These are phyloP conservation scores for Tringa solitaria DNA, from an alignment of 2,113 vertebrate species.

Conservation along the genomic window DNA sequence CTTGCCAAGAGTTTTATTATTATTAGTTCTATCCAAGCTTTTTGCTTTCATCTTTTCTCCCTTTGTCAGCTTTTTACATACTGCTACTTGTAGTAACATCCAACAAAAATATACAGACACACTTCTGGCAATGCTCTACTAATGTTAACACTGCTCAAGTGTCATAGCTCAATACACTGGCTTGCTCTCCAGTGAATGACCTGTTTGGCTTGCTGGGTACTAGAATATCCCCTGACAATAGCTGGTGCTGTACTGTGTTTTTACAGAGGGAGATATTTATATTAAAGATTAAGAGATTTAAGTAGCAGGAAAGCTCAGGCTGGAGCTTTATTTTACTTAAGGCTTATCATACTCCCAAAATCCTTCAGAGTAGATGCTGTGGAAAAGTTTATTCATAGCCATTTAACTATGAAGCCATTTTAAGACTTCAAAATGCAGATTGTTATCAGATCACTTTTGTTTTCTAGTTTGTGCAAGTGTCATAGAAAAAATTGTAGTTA, in stretches of 20 bases:
- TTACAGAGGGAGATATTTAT: not conserved
- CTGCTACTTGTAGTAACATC: not conserved
- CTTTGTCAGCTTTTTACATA: conserved; percentile 28
- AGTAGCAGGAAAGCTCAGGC: not conserved
- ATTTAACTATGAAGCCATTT: not conserved
- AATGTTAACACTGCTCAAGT: not conserved
- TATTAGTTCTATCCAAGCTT: conserved; percentile 1
- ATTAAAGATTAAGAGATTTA: not conserved
- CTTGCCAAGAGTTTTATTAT: conserved; percentile 52
- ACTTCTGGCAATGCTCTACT: not conserved
- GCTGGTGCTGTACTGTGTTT: not conserved
- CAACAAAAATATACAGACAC: not conserved
- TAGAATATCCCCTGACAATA: not conserved
- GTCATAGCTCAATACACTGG: not conserved
- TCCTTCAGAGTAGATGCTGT: not conserved
- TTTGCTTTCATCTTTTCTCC: conserved; percentile 25
- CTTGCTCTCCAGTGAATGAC: not conserved
- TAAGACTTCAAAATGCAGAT: not conserved
- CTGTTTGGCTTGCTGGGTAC: not conserved
- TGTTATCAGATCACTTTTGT: not conserved
- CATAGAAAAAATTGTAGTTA: not conserved
- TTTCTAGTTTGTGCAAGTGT: not conserved
- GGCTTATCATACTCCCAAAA: not conserved
- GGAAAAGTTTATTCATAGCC: not conserved
- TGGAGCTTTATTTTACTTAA: not conserved